Percentiles rank a stretch among this genome's conserved stretches.
These are phyloP conservation scores for Myotis brandtii DNA, from an alignment of 2,113 vertebrate species.

Conservation along the genomic window DNA sequence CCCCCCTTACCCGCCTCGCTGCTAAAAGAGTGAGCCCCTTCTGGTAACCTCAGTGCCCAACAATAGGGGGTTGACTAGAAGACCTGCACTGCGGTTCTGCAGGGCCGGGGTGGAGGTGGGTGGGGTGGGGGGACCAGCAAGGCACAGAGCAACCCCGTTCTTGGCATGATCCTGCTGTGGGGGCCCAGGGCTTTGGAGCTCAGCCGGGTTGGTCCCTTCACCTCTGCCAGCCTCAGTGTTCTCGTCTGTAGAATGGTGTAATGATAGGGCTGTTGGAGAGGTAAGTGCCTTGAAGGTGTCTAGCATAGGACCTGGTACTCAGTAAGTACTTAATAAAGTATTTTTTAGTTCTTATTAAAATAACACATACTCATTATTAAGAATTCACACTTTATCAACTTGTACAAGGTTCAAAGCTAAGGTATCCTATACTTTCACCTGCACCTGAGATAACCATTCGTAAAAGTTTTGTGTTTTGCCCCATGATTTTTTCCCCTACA, in stretches of 20 bases:
- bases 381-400: neutral
- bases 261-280: accelerated
- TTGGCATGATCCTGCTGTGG: neutral
- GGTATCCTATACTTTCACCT: neutral
- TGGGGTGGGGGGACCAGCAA: neutral
- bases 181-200: neutral
- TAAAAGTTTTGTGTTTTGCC: neutral
- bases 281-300: neutral
- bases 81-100: neutral
- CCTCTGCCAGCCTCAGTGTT: neutral
- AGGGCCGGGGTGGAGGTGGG: no score
- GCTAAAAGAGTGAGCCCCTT: neutral
- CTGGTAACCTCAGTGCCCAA: neutral
- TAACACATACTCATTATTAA: neutral
- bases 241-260: neutral
- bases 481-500: neutral
- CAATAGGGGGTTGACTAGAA: neutral
- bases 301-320: neutral
- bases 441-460: neutral
- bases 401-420: neutral
- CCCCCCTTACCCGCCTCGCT: neutral
- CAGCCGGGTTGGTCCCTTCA: neutral
- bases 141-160: accelerated
- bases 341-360: neutral
- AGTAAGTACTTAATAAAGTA: no score